Conservation (phyloP, 2,888 invertebrate genomes). For the Neoaliturus tenellus region DNA sequence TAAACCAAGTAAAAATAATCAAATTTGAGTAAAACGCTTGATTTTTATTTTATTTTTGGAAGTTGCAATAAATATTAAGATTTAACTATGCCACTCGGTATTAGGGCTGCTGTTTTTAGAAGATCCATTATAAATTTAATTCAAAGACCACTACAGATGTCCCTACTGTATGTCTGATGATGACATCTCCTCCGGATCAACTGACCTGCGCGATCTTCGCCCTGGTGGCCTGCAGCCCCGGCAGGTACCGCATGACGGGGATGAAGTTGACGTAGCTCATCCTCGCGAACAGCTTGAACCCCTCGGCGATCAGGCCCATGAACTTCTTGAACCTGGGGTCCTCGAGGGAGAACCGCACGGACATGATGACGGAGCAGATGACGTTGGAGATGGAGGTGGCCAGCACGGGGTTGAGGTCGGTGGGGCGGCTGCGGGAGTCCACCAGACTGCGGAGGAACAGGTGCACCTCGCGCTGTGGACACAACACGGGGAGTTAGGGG, state of each 20-base stretch:
- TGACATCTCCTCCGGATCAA: too few relatives aligned
- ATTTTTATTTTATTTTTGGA: too few relatives aligned
- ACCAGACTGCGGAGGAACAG: conserved; percentile 82
- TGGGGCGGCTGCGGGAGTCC: conserved; percentile 79
- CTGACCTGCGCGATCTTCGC: conserved; percentile 76
- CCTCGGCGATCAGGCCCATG: conserved; percentile 92
- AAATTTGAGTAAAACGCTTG: too few relatives aligned
- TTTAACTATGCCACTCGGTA: too few relatives aligned
- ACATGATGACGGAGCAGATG: conserved; percentile 94
- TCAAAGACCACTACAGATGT: too few relatives aligned
- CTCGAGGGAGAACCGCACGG: conserved; percentile 87
- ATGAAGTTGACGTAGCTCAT: conserved; percentile 90
- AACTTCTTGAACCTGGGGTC: conserved; percentile 87
- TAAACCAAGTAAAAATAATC: too few relatives aligned
- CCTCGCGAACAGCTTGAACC: conserved; percentile 90
- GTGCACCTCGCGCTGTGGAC: conserved; percentile 84
- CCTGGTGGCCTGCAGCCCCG: conserved; percentile 74
- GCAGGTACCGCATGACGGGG: conserved; percentile 82
- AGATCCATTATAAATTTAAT: too few relatives aligned
- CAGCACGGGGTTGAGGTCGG: conserved; percentile 84
- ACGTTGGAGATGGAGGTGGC: conserved; percentile 92
- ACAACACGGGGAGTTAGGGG: too few relatives aligned
- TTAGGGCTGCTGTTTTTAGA: too few relatives aligned
- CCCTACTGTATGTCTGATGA: too few relatives aligned
- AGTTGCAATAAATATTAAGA: too few relatives aligned